Evolutionary conservation across 2,797 vertebrate genomes (phyloP).

Genomic region (Macrochelys suwanniensis): DNA sequence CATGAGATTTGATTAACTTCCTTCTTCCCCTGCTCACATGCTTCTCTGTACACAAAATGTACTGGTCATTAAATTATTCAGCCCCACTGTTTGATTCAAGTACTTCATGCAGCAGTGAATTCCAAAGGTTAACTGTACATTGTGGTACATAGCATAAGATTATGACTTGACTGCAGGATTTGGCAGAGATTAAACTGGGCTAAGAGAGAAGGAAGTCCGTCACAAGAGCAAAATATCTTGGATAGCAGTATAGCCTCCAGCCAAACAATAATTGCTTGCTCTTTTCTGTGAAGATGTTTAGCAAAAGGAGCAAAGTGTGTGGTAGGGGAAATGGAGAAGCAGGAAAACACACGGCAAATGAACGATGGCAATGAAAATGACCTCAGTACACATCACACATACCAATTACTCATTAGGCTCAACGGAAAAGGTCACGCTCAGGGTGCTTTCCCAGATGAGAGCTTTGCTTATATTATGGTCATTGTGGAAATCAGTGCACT

Average conservation of each 20-base stretch:
- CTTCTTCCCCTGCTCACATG: not conserved
- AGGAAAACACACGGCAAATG: not conserved
- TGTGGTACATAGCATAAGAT: constrained; percentile 27
- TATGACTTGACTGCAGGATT: constrained; percentile 3
- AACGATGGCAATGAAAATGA: not conserved
- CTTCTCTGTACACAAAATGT: constrained; percentile 31
- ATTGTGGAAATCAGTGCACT: not conserved
- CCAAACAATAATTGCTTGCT: not conserved
- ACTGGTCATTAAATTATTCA: constrained; percentile 25
- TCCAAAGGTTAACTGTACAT: constrained; percentile 60
- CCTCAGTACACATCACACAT: not conserved
- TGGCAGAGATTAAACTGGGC: constrained; percentile 35
- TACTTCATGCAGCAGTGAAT: constrained; percentile 47
- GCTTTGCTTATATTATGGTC: not conserved
- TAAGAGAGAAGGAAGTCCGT: not conserved
- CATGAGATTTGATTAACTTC: constrained; percentile 74
- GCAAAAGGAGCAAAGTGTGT: not conserved
- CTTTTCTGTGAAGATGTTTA: not conserved
- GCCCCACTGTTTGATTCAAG: constrained; percentile 22
- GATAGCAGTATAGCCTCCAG: not conserved
- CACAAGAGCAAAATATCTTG: constrained; percentile 21
- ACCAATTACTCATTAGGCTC: not conserved
- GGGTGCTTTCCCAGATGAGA: not conserved
- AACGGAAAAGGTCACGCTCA: not conserved
- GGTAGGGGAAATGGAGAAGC: not conserved